These are phyloP conservation scores for Bombus confusus DNA, from an alignment of 1,140 invertebrate genomes.

Conservation along the genomic window DNA sequence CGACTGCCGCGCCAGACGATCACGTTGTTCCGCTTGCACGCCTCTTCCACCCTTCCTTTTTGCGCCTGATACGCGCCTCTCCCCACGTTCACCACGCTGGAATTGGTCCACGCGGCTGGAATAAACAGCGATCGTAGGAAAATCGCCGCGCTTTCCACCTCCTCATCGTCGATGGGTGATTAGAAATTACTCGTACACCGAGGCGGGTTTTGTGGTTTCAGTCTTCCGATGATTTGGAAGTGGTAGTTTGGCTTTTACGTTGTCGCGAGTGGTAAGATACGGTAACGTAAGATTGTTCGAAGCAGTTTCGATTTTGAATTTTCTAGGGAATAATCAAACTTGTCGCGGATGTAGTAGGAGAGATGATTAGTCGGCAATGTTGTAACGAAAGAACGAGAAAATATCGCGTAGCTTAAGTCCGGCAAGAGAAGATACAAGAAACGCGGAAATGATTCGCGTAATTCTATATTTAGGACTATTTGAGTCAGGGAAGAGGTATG, in stretches of 20 bases:
- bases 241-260: neutral
- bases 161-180: neutral
- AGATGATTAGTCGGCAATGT: too few relatives aligned
- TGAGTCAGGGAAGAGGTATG: too few relatives aligned
- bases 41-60: constrained; percentile 58
- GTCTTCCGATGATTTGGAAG: neutral
- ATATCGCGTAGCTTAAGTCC: too few relatives aligned
- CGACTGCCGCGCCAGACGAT: constrained; percentile 51
- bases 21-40: constrained; percentile 52
- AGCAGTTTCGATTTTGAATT: neutral
- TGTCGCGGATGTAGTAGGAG: too few relatives aligned
- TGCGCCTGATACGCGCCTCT: neutral
- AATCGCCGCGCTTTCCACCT: constrained; percentile 15
- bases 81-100: neutral
- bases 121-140: neutral
- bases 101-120: neutral
- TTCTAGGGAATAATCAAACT: too few relatives aligned
- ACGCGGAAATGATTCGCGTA: too few relatives aligned
- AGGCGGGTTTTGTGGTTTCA: too few relatives aligned
- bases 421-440: too few relatives aligned
- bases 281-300: neutral
- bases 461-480: too few relatives aligned
- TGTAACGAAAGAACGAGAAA: too few relatives aligned
- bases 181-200: neutral
- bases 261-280: too few relatives aligned